phyloP scores from a whole-genome alignment of 2,797 vertebrate species.

The Enteromius trimaculatus region DNA sequence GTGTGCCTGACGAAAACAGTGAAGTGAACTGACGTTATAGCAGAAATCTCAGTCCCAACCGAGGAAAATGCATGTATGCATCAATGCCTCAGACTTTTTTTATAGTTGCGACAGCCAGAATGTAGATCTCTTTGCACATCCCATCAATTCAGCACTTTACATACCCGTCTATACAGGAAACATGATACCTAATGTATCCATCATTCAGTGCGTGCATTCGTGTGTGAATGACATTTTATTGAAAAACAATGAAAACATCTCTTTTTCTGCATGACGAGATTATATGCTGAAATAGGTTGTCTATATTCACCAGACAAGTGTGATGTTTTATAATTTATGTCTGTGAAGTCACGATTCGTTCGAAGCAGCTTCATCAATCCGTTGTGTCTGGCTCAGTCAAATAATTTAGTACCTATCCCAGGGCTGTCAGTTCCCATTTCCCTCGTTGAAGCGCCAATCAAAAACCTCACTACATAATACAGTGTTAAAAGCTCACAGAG shows the following conservation, averaged over 20 bases:
- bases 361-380: constrained; percentile 28
- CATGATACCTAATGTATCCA: constrained; percentile 16
- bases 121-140: constrained; percentile 19
- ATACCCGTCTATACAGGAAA: constrained; percentile 1
- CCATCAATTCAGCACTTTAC: constrained; percentile 2
- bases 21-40: constrained; percentile 59
- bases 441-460: constrained; percentile 35
- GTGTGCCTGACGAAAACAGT: constrained; percentile 57
- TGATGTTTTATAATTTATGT: constrained; percentile 37
- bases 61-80: constrained; percentile 65
- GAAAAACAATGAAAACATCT: constrained; percentile 41
- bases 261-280: constrained; percentile 20
- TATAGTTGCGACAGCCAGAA: neutral
- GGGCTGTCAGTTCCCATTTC: constrained; percentile 41
- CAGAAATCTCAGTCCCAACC: constrained; percentile 68
- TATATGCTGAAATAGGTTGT: constrained; percentile 31
- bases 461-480: constrained; percentile 31
- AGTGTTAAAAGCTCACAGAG: constrained; percentile 31
- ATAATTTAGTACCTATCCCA: constrained; percentile 41
- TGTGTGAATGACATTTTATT: constrained; percentile 37
- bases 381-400: constrained; percentile 47
- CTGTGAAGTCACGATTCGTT: constrained; percentile 21
- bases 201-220: constrained; percentile 14
- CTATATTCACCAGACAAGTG: constrained; percentile 38
- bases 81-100: constrained; percentile 12